Evolutionary conservation across 2,113 vertebrate genomes (phyloP).

Genomic region (Salvelinus alpinus): DNA sequence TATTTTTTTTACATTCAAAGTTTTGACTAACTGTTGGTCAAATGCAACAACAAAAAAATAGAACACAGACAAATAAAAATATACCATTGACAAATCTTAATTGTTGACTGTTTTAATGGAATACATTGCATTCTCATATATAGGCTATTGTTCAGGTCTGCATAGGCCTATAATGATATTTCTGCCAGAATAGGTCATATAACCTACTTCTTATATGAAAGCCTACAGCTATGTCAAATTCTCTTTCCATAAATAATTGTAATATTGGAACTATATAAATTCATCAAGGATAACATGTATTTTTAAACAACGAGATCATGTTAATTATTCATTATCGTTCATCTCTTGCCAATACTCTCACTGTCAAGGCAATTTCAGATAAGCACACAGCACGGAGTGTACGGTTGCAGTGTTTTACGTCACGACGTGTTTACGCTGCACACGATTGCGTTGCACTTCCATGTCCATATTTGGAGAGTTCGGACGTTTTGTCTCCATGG

Average conservation of each 20-base stretch:
- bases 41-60: constrained; percentile 54
- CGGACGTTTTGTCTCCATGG: constrained; percentile 73
- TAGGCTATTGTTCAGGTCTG: too few relatives aligned
- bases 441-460: constrained; percentile 46
- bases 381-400: constrained; percentile 20
- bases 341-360: constrained; percentile 41
- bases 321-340: constrained; percentile 60
- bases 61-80: constrained; percentile 5
- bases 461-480: constrained; percentile 68
- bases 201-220: neutral
- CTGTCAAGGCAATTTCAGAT: constrained; percentile 6
- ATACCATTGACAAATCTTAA: neutral
- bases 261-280: neutral
- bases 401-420: constrained; percentile 54
- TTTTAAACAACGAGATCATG: constrained; percentile 35
- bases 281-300: neutral
- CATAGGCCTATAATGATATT: too few relatives aligned
- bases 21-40: constrained; percentile 59
- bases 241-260: neutral
- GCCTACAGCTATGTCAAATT: neutral
- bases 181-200: neutral
- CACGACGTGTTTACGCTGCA: constrained; percentile 46
- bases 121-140: too few relatives aligned
- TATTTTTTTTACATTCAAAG: constrained; percentile 94
- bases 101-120: neutral